Base-by-base conservation (phyloP, 2,888 invertebrate genomes). In the Phortica okadai region DNA sequence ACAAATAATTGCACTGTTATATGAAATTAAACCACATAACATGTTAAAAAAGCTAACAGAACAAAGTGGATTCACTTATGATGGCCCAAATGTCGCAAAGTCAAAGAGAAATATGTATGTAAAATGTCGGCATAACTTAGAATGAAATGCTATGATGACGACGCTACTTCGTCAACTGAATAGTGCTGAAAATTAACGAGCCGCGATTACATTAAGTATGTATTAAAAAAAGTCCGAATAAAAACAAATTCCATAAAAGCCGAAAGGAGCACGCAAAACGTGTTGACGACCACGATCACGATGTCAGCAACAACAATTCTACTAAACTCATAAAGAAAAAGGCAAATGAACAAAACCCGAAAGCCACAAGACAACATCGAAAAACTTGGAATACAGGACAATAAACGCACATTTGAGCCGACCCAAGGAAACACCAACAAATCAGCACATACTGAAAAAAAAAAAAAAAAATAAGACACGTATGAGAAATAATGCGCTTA, bases 281-380 rank as follows among this genome's bases (percentile, higher is more conserved):
- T 56, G 62, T 45, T 62, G 59, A 7, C 59, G 44, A 42, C 42
- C 21, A 45, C 8, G 44, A 50, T 50, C 14, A 50, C 50, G 14
- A 8, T 6, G 10, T 11, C 50, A 50, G 14, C 50, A 50, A 50
- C 10, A 50, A 50, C 4, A 33, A 33, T 33, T 11, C 25, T 64
- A 14, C 14, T 21, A 64, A 64, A 64, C 14, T 25, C 4, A 25
- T 33, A 33, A 33, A 33, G 14, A 64, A 64, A 64, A 64, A 64
- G 41, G 14, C 11, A 64, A 33, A 11, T 25, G 33, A 16, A 62
- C 64, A 64, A 11, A 64, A 45, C 72, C 62, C 77, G 77, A 77
- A 75, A 76, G 74, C 66, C 72, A 78, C 58, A 73, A 72, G 75
- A 77, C 79, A 82, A 50, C 2, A 50, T 50, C 4, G 33, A 14